Evolutionary conservation across 2,888 invertebrate species (phyloP).

Genomic region (Eupeodes latifasciatus): DNA sequence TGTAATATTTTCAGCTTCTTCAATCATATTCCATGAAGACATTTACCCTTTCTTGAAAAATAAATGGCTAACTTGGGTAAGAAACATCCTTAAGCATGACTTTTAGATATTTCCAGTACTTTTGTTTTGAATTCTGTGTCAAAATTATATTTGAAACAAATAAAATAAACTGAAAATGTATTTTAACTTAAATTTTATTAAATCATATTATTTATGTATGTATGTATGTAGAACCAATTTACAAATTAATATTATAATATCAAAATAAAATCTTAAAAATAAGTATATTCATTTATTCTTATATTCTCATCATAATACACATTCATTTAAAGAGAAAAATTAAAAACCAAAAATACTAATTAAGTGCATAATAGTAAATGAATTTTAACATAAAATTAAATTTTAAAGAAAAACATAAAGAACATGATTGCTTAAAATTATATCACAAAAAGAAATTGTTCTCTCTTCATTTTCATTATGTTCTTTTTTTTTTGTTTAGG

Average conservation of each 20-base stretch:
- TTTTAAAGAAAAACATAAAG: constrained; percentile 38
- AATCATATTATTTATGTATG: constrained; percentile 43
- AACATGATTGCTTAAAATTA: constrained; percentile 68
- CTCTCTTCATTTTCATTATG: constrained; percentile 40
- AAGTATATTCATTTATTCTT: constrained; percentile 17
- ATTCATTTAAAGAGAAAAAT: constrained; percentile 2
- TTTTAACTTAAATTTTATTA: constrained; percentile 65
- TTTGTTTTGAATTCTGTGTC: no score
- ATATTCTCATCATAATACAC: constrained; percentile 22
- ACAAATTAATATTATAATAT: constrained; percentile 12
- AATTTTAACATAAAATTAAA: constrained; percentile 39
- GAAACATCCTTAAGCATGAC: no score
- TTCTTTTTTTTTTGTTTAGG: constrained; percentile 14
- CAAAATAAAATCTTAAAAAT: constrained; percentile 29
- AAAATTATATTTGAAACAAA: background rate
- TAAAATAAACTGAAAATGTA: constrained; percentile 8
- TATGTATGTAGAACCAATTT: constrained; percentile 53
- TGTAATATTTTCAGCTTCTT: no score
- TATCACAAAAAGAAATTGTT: constrained; percentile 72
- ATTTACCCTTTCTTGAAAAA: no score
- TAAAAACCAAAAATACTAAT: constrained; percentile 4
- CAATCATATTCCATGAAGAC: no score
- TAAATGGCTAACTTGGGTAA: no score
- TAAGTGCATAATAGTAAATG: constrained; percentile 29
- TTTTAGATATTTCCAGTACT: no score